Evolutionary conservation across 1,140 invertebrate species (phyloP).

Genomic region (Microvelia longipes): DNA sequence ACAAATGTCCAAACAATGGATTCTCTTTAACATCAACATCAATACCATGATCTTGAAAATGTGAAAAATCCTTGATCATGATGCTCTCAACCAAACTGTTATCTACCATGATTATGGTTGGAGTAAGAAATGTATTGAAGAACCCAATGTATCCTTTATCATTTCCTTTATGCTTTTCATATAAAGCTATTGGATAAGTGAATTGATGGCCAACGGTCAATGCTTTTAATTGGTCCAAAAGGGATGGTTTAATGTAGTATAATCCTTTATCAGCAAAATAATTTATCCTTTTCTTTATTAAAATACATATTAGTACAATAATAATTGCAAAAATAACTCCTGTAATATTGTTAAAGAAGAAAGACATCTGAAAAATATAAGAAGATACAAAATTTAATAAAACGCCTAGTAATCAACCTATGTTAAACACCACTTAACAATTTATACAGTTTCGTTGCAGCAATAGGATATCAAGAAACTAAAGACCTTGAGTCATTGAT

Average conservation of each 20-base stretch:
- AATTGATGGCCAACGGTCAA: background rate
- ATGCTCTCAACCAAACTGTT: conserved; percentile 27
- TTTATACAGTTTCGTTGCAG: too few relatives aligned
- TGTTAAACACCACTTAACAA: too few relatives aligned
- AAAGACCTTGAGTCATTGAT: too few relatives aligned
- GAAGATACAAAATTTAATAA: too few relatives aligned
- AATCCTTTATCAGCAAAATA: background rate
- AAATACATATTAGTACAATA: background rate
- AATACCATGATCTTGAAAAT: conserved; percentile 23
- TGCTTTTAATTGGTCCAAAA: background rate
- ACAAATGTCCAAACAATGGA: conserved; percentile 12
- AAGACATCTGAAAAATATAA: background rate
- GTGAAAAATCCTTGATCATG: conserved; percentile 27
- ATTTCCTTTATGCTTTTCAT: background rate
- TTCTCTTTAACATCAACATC: conserved; percentile 14
- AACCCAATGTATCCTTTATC: background rate
- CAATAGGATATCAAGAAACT: too few relatives aligned
- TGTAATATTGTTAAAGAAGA: background rate
- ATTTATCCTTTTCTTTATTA: background rate
- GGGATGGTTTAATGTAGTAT: background rate
- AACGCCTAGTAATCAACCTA: too few relatives aligned
- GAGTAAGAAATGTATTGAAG: background rate
- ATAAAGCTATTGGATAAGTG: background rate
- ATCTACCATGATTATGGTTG: conserved; percentile 25
- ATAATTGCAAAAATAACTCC: background rate